Percentiles rank a stretch among this genome's conserved stretches.
These are phyloP conservation scores for Saturnia pavonia DNA, from an alignment of 2,888 invertebrate species.

Conservation along the genomic window DNA sequence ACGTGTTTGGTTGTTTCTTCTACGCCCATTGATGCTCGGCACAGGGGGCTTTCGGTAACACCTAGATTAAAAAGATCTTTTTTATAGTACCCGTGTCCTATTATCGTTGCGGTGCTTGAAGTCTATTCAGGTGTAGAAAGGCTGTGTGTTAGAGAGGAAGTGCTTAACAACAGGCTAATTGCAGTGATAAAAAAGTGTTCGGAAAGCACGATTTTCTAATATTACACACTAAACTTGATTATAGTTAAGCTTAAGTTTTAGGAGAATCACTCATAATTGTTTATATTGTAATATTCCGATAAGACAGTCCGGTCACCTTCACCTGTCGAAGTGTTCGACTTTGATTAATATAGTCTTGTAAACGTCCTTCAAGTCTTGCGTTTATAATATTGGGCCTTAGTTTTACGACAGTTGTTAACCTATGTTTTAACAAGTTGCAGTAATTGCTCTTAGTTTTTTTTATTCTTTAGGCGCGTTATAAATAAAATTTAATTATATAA, in stretches of 20 bases:
- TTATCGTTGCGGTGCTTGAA: too few species aligned
- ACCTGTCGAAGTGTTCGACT: conserved; percentile 19
- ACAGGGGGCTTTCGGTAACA: too few species aligned
- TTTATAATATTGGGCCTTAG: neutral
- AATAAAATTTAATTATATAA: too few species aligned
- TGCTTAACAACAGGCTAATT: too few species aligned
- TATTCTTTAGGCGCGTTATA: too few species aligned
- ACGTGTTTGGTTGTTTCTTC: too few species aligned
- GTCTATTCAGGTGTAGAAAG: too few species aligned
- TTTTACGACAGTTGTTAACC: conserved; percentile 3
- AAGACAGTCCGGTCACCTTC: conserved; percentile 6
- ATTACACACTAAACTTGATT: neutral
- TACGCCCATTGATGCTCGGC: too few species aligned
- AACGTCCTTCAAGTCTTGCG: neutral
- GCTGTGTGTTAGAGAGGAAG: too few species aligned
- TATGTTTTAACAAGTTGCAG: neutral
- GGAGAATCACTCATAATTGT: conserved; percentile 7
- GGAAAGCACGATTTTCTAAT: neutral
- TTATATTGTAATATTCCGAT: conserved; percentile 5
- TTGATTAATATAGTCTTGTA: conserved; percentile 18
- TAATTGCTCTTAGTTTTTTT: too few species aligned
- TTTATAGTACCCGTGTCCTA: too few species aligned
- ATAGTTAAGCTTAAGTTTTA: neutral
- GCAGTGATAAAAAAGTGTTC: neutral
- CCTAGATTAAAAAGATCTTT: too few species aligned